Evolutionary conservation across 2,113 vertebrate genomes (phyloP).

Genomic region (Vombatus ursinus): DNA sequence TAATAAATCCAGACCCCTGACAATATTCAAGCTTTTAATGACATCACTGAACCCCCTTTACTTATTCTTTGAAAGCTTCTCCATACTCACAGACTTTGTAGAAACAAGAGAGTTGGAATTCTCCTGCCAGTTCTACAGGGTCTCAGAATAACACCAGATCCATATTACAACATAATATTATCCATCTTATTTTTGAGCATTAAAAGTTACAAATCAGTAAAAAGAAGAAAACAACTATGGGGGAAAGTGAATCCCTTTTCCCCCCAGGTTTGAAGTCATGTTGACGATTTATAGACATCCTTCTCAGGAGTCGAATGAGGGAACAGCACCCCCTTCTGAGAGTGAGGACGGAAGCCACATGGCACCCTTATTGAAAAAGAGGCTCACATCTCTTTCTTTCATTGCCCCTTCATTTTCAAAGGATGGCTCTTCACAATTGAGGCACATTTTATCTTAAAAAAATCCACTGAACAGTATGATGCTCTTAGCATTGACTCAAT

Average conservation of each 20-base stretch:
- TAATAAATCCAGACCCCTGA: accelerated
- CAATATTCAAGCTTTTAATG: neutral
- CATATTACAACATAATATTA: neutral
- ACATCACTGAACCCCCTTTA: neutral
- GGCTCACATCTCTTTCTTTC: neutral
- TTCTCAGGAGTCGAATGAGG: constrained; percentile 70
- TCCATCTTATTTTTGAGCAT: neutral
- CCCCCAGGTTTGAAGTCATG: constrained; percentile 29
- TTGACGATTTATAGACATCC: constrained; percentile 36
- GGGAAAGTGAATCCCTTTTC: neutral
- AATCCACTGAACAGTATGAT: neutral
- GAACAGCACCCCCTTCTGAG: constrained; percentile 82
- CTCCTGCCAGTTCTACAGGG: neutral
- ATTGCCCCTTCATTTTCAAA: constrained; percentile 35
- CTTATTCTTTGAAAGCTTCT: neutral
- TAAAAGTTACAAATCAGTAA: neutral
- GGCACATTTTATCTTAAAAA: neutral
- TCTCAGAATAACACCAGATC: neutral
- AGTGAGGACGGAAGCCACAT: constrained; percentile 66
- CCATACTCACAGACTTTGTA: neutral
- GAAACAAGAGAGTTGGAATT: neutral
- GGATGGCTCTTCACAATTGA: constrained; percentile 25
- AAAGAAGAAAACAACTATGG: neutral
- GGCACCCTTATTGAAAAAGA: constrained; percentile 51
- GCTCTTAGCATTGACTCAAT: neutral